Evolutionary conservation across 2,113 vertebrate species (phyloP).

Genomic region (Protomyctophum bolini): DNA sequence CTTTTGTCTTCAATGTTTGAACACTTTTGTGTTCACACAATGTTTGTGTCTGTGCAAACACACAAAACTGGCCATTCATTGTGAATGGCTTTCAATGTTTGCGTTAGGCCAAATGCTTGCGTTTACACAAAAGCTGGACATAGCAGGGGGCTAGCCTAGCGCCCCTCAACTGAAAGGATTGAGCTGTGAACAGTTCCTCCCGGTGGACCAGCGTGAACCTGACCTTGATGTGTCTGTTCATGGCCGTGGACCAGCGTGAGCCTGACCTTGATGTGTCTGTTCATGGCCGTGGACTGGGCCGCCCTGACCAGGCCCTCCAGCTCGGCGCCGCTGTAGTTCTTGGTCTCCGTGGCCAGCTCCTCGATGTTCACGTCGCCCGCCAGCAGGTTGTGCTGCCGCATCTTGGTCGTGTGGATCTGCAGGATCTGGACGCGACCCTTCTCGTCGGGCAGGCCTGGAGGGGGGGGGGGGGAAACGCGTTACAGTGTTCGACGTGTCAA

Average conservation of each 20-base stretch:
- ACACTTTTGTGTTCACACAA: too few species aligned
- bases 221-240: slow-evolving; percentile 82
- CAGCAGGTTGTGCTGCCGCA: slow-evolving; percentile 89
- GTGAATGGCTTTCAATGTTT: too few species aligned
- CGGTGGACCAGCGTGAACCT: too few species aligned
- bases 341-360: slow-evolving; percentile 91
- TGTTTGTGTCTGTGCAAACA: too few species aligned
- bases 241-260: slow-evolving; percentile 88
- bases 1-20: too few species aligned
- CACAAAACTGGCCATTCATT: too few species aligned
- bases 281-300: slow-evolving; percentile 97
- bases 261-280: slow-evolving; percentile 96
- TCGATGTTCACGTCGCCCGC: slow-evolving; percentile 83
- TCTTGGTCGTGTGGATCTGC: slow-evolving; percentile 91
- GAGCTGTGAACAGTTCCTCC: too few species aligned
- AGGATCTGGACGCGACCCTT: slow-evolving; percentile 93
- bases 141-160: too few species aligned
- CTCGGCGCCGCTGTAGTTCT: slow-evolving; percentile 97
- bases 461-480: not conserved
- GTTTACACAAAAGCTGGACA: too few species aligned
- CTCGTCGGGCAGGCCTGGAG: slow-evolving; percentile 90
- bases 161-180: too few species aligned
- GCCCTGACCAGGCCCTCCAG: slow-evolving; percentile 94
- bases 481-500: not conserved
- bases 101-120: too few species aligned